A percentile compares a stretch with the other conserved stretches of the same genome.
phyloP scores from a whole-genome alignment of 37 sponge, comb jelly and placozoan genomes.

The Oscarella lobularis region DNA sequence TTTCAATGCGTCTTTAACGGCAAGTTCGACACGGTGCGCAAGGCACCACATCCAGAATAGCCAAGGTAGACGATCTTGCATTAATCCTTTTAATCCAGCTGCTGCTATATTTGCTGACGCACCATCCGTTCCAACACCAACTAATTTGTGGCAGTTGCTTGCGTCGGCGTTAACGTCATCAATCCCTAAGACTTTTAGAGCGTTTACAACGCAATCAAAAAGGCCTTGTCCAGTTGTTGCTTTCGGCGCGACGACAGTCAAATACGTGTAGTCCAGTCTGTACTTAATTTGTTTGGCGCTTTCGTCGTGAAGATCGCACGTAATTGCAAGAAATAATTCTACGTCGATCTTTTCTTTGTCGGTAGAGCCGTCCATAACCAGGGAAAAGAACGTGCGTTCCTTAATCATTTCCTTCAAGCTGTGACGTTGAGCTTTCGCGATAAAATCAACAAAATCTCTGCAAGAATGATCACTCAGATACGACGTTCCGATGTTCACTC shows the following conservation, averaged over 20 bases:
- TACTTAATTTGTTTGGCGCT: constrained; percentile 6
- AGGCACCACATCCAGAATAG: constrained; percentile 73
- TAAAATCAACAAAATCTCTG: not conserved
- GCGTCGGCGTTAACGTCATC: no score
- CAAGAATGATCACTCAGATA: constrained; percentile 6
- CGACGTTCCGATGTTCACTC: constrained; percentile 23
- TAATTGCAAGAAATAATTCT: not conserved
- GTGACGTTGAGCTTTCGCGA: not conserved
- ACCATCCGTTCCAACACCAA: constrained; percentile 49
- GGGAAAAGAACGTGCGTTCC: not conserved
- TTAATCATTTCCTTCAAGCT: not conserved
- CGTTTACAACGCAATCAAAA: constrained; percentile 15
- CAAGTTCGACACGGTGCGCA: constrained; percentile 15
- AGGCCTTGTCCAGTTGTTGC: constrained; percentile 8
- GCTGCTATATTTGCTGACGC: constrained; percentile 14
- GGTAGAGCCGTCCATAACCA: not conserved
- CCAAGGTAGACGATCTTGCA: constrained; percentile 35
- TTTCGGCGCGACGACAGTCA: not conserved
- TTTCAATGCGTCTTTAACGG: not conserved
- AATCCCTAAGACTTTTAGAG: not conserved
- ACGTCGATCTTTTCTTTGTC: not conserved
- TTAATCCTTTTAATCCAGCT: constrained; percentile 38
- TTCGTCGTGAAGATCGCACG: not conserved
- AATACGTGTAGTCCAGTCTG: no score
- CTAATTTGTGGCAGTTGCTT: constrained; percentile 16